Evolutionary conservation across 2,113 vertebrate genomes (phyloP).

Genomic region (Larimichthys crocea): DNA sequence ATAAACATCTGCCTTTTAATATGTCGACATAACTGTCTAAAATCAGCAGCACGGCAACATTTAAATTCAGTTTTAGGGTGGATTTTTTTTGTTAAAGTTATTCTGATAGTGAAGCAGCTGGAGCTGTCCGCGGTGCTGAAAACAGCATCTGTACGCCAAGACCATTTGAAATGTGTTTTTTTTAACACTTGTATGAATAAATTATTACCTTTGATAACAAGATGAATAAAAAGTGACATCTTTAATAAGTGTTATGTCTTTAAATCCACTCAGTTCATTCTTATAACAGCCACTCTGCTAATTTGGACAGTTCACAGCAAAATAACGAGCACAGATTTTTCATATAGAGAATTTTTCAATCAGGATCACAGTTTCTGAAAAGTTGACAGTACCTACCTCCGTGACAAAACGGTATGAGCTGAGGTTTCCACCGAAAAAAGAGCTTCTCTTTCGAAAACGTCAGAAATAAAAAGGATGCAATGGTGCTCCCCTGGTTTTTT

Average conservation of each 20-base stretch:
- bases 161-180: background rate
- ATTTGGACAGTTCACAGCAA: background rate
- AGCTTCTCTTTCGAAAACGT: background rate
- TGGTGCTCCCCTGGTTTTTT: too few species aligned
- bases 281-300: background rate
- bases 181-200: background rate
- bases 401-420: conserved; percentile 41
- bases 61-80: background rate
- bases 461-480: background rate
- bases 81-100: background rate
- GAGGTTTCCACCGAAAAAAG: conserved; percentile 29
- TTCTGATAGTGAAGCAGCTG: too few species aligned
- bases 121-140: conserved; percentile 83
- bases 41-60: background rate
- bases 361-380: background rate
- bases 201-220: too few species aligned
- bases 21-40: background rate
- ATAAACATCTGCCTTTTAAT: background rate
- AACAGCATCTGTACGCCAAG: background rate
- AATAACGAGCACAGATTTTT: background rate
- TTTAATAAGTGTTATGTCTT: background rate
- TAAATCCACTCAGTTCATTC: background rate
- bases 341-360: background rate
- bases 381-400: conserved; percentile 55
- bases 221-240: background rate